Evolutionary conservation across 2,888 invertebrate genomes (phyloP), one percentile per base, ranked within the genome.

Genomic region (Philereme transversata): DNA sequence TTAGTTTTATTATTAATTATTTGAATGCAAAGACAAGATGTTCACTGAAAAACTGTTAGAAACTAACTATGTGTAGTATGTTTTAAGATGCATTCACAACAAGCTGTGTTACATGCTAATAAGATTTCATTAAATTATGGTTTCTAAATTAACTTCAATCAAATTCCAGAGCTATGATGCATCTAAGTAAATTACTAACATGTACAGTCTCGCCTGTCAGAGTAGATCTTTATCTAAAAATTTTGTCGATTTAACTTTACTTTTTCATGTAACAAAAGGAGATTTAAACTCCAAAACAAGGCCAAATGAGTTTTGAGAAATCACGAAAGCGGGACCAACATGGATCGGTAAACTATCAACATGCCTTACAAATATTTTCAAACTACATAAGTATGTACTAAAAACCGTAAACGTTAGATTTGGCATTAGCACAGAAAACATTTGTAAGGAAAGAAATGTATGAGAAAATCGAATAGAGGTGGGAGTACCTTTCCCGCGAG

Each of bases 401-500:
- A 41, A 45, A 57, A 59, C 55, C 53, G 8, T 41, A 34, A 35
- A 52, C 46, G 51, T 56, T 63, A 56, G 52, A 51, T 46, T 51
- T 47, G 49, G 55, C 53, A 60, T 57, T 36, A 60, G 57, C 47
- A 56, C 52, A 58, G 36, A 67, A 64, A 68, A 66, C 61, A 65
- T 69, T 68, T 61, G 65, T 57, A 57, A 62, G 62, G 62, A 43
- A 47, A 60, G 56, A 62, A 60, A 59, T 67, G 58, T 51, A 63
- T 46, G 66, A 65, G 66, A 69, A 62, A 53, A 64, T 51, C 54
- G 55, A 52, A 45, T 60, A 61, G 61, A 66, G 76, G 68, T 75
- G 82, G 81, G 83, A 79, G 93, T 97, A 97, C 97, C 97, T 97
- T 97, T 97, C 93, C 96, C 95, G 94, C 96, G 96, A 93, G 96